Base-by-base conservation (phyloP, 2,113 vertebrate species). In the Chauna torquata region DNA sequence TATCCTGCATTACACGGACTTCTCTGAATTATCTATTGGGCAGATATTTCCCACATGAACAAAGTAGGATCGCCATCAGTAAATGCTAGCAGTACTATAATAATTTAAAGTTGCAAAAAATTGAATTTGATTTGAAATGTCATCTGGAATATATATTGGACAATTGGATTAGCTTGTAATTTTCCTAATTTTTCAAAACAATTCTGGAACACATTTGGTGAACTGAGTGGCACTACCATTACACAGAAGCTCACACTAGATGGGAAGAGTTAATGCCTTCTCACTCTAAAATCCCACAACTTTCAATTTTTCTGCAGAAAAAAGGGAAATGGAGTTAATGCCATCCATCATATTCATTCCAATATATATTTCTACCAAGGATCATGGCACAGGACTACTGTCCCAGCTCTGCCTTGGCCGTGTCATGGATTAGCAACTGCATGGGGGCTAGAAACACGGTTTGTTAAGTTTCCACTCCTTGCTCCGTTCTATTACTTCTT, bases 21-120 rank as follows among this genome's bases (percentile, higher is more conserved):
- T 83, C 25, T 44, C 38, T 30, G 2, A 36, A 32, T 1, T 2
- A 0, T 58, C 36, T 61, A 10, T 0, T 30, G 9, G 40, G 34
- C 6, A 74, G 25, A 23, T 20, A 77, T 24, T 82, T 89, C 47
- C 44, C 12, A 25, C 7, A 49, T 6, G 17, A 90, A 86, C 19
- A 80, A 25, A 81, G 59, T 27, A 79, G 40, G 17, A 36, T 65
- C 34, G 44, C 36, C 49, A 88, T 30, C 34, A 93, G 24, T 72
- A 88, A 94, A 80, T 18, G 22, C 8, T 42, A 82, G 49, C 32
- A 79, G 44, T 27, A 58, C 42, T 6, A 64, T 57, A 87, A 42
- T 22, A 58, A 68, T 38, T 71, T 55, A 47, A 68, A 86, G 44
- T 25, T 50, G 16, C 14, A 68, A 72, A 72, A 77, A 91, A 62